Conservation (phyloP, 2,113 vertebrate species). For the Patagioenas fasciata region DNA sequence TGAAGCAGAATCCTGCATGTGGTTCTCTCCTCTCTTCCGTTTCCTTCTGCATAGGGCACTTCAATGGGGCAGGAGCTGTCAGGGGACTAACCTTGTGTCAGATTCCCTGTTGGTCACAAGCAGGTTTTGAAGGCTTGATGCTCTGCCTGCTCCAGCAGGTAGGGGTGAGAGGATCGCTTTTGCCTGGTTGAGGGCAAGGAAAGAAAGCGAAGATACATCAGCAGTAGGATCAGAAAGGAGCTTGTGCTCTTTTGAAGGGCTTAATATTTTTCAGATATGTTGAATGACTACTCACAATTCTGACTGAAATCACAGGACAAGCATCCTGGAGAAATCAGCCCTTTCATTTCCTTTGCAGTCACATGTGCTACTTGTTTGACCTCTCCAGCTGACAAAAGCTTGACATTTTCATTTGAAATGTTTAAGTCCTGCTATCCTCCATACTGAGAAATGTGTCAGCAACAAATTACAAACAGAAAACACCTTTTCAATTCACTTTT, state of each 20-base stretch:
- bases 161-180: background rate
- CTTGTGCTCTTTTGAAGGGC: background rate
- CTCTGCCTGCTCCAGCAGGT: background rate
- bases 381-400: background rate
- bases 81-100: background rate
- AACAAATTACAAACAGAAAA: background rate
- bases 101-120: background rate
- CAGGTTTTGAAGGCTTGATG: background rate
- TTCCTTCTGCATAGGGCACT: background rate
- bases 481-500: background rate
- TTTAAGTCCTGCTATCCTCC: background rate
- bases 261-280: background rate
- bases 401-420: background rate
- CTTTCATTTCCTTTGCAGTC: background rate
- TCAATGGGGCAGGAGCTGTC: background rate
- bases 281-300: background rate
- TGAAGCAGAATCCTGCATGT: rapidly evolving
- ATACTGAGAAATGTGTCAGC: background rate
- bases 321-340: background rate
- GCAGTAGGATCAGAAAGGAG: background rate
- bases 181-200: background rate
- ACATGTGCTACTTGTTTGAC: rapidly evolving
- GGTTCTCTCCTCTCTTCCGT: background rate
- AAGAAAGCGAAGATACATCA: background rate
- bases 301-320: background rate